Conservation (phyloP, 2,113 vertebrate species). For the Alouatta palliata region DNA sequence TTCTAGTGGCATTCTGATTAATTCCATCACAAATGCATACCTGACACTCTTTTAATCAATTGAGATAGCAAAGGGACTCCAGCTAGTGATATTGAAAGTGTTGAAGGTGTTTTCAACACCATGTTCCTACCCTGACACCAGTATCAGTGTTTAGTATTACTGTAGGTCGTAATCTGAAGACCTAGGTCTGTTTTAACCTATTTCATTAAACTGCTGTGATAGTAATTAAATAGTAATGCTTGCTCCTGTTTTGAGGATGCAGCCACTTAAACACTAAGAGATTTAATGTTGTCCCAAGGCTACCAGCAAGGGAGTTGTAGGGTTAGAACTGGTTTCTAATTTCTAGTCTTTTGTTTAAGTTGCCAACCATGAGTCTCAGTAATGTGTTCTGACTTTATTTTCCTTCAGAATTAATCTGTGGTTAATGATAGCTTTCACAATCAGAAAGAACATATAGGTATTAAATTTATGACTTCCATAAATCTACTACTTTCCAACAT, state of each 20-base stretch:
- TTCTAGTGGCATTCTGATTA: slow-evolving; percentile 52
- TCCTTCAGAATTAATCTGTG: slow-evolving; percentile 47
- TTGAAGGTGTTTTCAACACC: not conserved
- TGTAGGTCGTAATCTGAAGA: not conserved
- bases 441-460: not conserved
- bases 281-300: slow-evolving; percentile 43
- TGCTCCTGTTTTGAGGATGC: slow-evolving; percentile 38
- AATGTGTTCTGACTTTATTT: slow-evolving; percentile 42
- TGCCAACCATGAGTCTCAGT: slow-evolving; percentile 1
- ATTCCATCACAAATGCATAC: slow-evolving; percentile 39
- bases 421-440: slow-evolving; percentile 27
- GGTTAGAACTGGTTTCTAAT: not conserved
- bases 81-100: not conserved
- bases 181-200: not conserved
- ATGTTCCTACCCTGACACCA: not conserved
- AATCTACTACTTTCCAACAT: not conserved
- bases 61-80: not conserved
- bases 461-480: slow-evolving; percentile 35
- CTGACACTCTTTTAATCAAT: slow-evolving; percentile 39
- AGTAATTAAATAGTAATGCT: slow-evolving; percentile 48
- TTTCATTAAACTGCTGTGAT: not conserved
- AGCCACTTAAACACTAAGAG: not conserved
- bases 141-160: not conserved
- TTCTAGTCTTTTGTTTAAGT: slow-evolving; percentile 24
- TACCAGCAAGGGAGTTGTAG: not conserved